These are phyloP conservation scores for Hyppa rectilinea DNA, from an alignment of 2,888 invertebrate genomes.

Conservation along the genomic window DNA sequence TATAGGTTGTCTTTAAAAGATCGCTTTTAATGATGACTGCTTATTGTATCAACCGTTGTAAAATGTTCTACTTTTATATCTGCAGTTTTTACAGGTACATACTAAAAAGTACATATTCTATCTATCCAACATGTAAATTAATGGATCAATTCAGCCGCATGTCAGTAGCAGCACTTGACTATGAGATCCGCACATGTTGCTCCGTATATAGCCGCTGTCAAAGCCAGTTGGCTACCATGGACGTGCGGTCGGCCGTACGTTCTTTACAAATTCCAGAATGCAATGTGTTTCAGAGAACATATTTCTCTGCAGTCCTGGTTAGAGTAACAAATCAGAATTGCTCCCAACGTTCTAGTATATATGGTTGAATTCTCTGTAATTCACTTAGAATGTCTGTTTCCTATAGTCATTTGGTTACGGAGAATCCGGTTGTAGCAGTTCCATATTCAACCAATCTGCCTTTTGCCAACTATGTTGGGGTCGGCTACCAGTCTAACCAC, in stretches of 20 bases:
- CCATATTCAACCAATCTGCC: no score
- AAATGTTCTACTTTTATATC: no score
- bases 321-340: not conserved
- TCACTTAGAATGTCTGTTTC: not conserved
- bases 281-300: not conserved
- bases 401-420: not conserved
- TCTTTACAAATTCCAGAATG: not conserved
- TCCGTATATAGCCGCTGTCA: not conserved
- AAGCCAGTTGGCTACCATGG: no score
- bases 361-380: not conserved
- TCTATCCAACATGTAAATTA: no score
- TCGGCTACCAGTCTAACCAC: no score
- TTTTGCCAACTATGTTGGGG: no score
- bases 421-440: not conserved
- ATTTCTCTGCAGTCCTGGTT: not conserved
- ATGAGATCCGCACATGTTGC: not conserved
- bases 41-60: no score
- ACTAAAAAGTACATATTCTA: no score
- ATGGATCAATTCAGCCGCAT: not conserved
- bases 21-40: no score
- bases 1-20: no score
- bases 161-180: not conserved
- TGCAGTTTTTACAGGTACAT: no score
- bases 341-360: not conserved
- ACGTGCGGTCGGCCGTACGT: not conserved